Conservation (phyloP, 2,113 vertebrate genomes). For the Todiramphus chloris region DNA sequence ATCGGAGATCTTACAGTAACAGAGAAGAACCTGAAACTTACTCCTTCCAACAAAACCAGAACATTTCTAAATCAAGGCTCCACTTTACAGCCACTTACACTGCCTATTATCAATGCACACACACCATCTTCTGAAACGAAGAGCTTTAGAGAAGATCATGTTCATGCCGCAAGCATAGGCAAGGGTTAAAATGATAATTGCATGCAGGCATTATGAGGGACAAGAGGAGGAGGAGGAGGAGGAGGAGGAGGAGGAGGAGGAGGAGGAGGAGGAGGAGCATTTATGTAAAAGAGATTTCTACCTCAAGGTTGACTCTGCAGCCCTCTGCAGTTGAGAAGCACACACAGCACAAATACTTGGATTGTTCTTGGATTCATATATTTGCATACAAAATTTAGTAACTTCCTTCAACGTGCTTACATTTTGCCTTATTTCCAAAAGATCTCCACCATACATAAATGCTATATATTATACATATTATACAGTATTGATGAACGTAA, state of each 20-base stretch:
- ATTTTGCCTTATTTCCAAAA: neutral
- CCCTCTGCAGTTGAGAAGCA: constrained; percentile 45
- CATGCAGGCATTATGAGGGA: constrained; percentile 6
- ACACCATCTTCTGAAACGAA: neutral
- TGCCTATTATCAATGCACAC: neutral
- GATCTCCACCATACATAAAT: neutral
- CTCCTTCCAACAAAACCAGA: neutral
- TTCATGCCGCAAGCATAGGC: neutral
- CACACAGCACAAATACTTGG: neutral
- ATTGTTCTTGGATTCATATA: constrained; percentile 17
- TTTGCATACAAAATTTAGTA: neutral
- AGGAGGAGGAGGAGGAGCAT: neutral
- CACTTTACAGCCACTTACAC: neutral
- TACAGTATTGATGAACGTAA: neutral
- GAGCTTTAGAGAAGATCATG: neutral
- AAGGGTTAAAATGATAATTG: constrained; percentile 31
- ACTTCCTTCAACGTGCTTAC: constrained; percentile 6
- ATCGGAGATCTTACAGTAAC: neutral
- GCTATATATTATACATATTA: neutral
- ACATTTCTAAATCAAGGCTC: neutral
- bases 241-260: neutral
- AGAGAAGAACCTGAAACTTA: neutral
- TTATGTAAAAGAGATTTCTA: constrained; percentile 47
- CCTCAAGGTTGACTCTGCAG: constrained; percentile 6
- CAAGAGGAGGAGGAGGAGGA: neutral